These are phyloP conservation scores for Protula sp. DNA, from an alignment of 2,888 invertebrate genomes.

Conservation along the genomic window DNA sequence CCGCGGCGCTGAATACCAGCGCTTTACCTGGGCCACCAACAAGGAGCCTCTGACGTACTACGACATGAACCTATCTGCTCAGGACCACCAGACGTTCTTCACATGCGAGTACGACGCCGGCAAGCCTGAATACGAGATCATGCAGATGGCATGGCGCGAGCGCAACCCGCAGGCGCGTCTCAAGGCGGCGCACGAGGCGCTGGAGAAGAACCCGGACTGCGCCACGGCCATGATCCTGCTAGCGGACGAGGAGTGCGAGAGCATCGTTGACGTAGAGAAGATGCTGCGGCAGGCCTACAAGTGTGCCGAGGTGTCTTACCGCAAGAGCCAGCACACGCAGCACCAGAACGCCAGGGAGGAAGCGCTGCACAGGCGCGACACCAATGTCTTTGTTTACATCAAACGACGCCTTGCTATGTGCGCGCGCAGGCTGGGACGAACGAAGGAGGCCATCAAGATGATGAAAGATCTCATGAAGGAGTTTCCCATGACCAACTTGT, in stretches of 20 bases:
- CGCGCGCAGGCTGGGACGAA: conserved; percentile 83
- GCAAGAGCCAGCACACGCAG: conserved; percentile 73
- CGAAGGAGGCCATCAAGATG: conserved; percentile 93
- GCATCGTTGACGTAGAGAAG: conserved; percentile 78
- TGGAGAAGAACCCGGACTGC: conserved; percentile 80
- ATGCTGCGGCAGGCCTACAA: conserved; percentile 76
- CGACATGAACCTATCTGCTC: conserved; percentile 97
- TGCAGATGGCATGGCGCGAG: conserved; percentile 96
- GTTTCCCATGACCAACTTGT: conserved; percentile 88
- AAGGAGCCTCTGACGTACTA: conserved; percentile 96
- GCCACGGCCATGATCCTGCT: conserved; percentile 89
- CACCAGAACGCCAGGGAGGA: conserved; percentile 72
- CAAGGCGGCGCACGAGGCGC: conserved; percentile 82
- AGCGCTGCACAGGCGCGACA: conserved; percentile 75
- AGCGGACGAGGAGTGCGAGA: conserved; percentile 93
- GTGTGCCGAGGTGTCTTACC: conserved; percentile 75
- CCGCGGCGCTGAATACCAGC: conserved; percentile 91
- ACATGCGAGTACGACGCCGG: conserved; percentile 84
- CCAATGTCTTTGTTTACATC: conserved; percentile 89
- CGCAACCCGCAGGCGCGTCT: conserved; percentile 84
- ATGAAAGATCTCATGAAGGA: conserved; percentile 95
- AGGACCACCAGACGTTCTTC: conserved; percentile 96
- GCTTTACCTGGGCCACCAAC: conserved; percentile 85
- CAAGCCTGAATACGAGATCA: conserved; percentile 82
- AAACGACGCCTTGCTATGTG: conserved; percentile 95